Percentiles rank a stretch among this genome's conserved stretches.
phyloP scores from a whole-genome alignment of 2,888 invertebrate species.

The Microplitis deprimator region DNA sequence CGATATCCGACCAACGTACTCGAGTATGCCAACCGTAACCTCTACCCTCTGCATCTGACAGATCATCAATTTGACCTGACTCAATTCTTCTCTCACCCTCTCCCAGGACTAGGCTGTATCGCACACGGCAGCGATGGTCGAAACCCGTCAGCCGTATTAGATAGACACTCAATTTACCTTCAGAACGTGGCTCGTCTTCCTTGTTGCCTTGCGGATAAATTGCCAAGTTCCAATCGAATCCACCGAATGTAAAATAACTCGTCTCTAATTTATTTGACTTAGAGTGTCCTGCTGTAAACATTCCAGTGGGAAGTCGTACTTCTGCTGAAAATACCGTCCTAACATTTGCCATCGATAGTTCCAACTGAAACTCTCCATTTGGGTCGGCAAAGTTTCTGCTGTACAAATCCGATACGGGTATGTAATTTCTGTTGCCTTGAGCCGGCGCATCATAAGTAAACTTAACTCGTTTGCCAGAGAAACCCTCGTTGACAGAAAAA shows the following conservation, averaged over 20 bases:
- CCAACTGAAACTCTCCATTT: conserved; percentile 86
- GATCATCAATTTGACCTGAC: conserved; percentile 80
- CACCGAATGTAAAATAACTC: conserved; percentile 83
- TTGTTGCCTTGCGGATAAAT: conserved; percentile 77
- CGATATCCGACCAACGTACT: conserved; percentile 75
- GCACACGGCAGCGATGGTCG: conserved; percentile 84
- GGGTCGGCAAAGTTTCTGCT: conserved; percentile 83
- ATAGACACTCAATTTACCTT: conserved; percentile 74
- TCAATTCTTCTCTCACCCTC: conserved; percentile 80
- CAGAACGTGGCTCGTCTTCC: conserved; percentile 67
- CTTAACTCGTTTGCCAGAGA: conserved; percentile 82
- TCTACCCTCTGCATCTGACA: conserved; percentile 80
- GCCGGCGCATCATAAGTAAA: conserved; percentile 81
- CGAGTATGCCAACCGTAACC: conserved; percentile 82
- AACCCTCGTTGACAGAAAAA: conserved; percentile 86
- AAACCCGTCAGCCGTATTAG: conserved; percentile 85
- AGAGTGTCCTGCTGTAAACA: conserved; percentile 63
- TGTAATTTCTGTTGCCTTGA: conserved; percentile 82
- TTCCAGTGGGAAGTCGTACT: conserved; percentile 70
- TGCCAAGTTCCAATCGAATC: conserved; percentile 86
- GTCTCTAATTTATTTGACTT: conserved; percentile 75
- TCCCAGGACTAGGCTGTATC: conserved; percentile 80
- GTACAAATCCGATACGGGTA: conserved; percentile 80
- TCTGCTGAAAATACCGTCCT: conserved; percentile 83
- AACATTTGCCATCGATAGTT: conserved; percentile 83